Evolutionary conservation across 2,888 invertebrate species (phyloP).

Genomic region (Drosophila picticornis): DNA sequence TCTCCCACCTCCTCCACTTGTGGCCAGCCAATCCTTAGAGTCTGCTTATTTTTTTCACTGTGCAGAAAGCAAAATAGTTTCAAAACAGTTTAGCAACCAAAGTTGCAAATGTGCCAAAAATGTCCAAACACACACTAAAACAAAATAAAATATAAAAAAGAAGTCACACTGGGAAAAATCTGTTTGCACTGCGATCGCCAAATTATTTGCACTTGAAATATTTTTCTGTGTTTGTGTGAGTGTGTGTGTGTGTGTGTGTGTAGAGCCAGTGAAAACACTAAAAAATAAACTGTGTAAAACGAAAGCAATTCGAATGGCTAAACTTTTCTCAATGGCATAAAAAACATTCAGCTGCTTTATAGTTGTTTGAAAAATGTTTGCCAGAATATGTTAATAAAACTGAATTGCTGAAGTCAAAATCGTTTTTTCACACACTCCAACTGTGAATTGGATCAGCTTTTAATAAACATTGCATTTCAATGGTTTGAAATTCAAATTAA

Average conservation of each 20-base stretch:
- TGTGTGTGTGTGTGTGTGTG: conserved; percentile 15
- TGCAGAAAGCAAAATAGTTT: conserved; percentile 59
- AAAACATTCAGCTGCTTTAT: conserved; percentile 50
- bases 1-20: background rate
- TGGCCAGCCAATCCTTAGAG: background rate
- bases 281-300: conserved; percentile 15
- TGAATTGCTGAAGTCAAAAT: conserved; percentile 46
- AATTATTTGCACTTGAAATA: conserved; percentile 69
- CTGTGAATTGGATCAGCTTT: conserved; percentile 42
- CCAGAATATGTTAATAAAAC: conserved; percentile 53
- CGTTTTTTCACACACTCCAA: conserved; percentile 26
- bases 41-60: conserved; percentile 20
- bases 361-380: conserved; percentile 32
- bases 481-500: conserved; percentile 14
- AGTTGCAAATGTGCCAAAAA: conserved; percentile 75
- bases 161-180: background rate
- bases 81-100: conserved; percentile 72
- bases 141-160: conserved; percentile 33
- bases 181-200: conserved; percentile 57
- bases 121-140: conserved; percentile 32
- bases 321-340: conserved; percentile 44
- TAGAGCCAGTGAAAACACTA: conserved; percentile 4
- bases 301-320: conserved; percentile 43
- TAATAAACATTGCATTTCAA: conserved; percentile 24
- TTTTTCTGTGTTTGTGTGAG: conserved; percentile 4